Base-by-base conservation (phyloP, 2,113 vertebrate species). In the Cisticola juncidis region DNA sequence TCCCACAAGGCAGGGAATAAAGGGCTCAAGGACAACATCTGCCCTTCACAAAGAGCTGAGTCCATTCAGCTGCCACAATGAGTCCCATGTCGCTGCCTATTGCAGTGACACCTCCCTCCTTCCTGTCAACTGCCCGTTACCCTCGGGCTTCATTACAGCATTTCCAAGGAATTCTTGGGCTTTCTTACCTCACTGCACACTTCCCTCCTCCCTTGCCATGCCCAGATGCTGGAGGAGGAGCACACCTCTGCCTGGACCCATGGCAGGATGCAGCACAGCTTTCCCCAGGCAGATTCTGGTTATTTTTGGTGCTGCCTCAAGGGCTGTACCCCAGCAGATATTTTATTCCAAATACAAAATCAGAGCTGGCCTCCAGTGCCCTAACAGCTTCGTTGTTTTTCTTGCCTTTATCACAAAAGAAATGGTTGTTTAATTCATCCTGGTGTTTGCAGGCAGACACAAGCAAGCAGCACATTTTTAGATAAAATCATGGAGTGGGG, bases 1-100 rank as follows among this genome's bases (percentile, higher is more conserved):
- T 97, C 97, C 96, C 80, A 97, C 93, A 77, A 60, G 3, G 1
- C 47, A 7, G 76, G 83, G 57, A 36, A 88, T 94, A 94, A 94
- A 96, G 25, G 68, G 71, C 90, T 90, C 33, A 9, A 40, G 78
- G 72, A 90, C 94, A 96, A 95, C 82, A 94, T 65, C 73, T 91
- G 82, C 91, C 94, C 86, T 69, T 73, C 56, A 81, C 71, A 95
- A 80, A 66, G 87, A 31, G 69, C 86, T 35, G 48, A 71, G 60
- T 64, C 71, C 95, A 79, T 95, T 96, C 94, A 91, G 40, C 85
- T 11, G 17, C 3, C 6, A 94, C 94, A 94, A 88, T 80, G 86
- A 79, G 45, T 56, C 35, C 82, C 90, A 51, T 13, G 2, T 64
- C n/a, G 21, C 33, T 61, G 77, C 64, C 81, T 65, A 14, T 20